Evolutionary conservation across 2,888 invertebrate genomes (phyloP).

Genomic region (Yponomeuta evonymella): DNA sequence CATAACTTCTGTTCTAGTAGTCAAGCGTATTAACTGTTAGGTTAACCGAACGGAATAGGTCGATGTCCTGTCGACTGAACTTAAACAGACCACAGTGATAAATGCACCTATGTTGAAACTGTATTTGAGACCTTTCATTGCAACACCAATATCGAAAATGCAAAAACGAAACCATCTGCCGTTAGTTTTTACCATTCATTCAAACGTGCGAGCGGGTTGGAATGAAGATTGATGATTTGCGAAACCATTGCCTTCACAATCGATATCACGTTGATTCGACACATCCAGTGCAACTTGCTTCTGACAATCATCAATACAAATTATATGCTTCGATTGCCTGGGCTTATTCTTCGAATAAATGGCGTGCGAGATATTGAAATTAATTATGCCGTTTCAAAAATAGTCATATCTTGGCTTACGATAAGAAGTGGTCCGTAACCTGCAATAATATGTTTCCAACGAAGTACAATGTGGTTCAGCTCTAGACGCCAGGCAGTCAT

Average conservation of each 20-base stretch:
- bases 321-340: conserved; percentile 53
- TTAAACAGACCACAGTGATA: too few species aligned
- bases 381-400: not conserved
- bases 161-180: conserved; percentile 1
- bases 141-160: not conserved
- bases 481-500: not conserved
- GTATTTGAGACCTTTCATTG: too few species aligned
- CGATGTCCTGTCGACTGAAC: too few species aligned
- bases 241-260: not conserved
- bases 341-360: conserved; percentile 13
- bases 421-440: too few species aligned
- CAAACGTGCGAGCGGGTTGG: conserved; percentile 37
- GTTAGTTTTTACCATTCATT: not conserved
- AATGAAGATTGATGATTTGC: conserved; percentile 41
- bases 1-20: too few species aligned
- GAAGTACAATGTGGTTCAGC: not conserved
- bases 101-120: too few species aligned
- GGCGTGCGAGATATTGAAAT: conserved; percentile 4
- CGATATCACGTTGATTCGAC: conserved; percentile 7
- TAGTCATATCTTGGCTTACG: too few species aligned
- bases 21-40: too few species aligned
- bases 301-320: conserved; percentile 58
- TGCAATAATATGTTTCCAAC: not conserved
- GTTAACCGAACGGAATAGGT: too few species aligned
- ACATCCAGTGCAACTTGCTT: not conserved